Evolutionary conservation across 2,797 vertebrate species (phyloP), one percentile per base, ranked within the genome.

Genomic region (Malacoctenus gilli): DNA sequence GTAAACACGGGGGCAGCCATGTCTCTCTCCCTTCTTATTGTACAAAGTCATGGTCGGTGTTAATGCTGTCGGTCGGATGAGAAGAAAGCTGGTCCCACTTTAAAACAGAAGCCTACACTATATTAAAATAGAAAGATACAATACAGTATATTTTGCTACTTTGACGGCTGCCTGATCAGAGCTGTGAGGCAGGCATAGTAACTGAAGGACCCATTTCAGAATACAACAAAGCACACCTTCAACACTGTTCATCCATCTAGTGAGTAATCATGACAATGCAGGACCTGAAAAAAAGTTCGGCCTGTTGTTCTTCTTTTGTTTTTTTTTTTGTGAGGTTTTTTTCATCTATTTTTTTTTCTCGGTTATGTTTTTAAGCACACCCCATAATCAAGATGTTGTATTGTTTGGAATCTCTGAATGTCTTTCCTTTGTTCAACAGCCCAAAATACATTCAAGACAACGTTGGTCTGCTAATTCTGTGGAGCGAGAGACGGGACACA

Each of bases 381-480:
- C 70, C 66, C 80, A 80, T 82, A 68, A 82, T 85, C 59, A 51
- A 64, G 81, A 80, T 74, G 6, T 68, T 76, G 60, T 84, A 77
- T 83, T 78, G 74, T 79, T 79, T 80, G 63, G 74, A 85, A 82
- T 84, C 71, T 84, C 71, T 84, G 76, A 71, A 81, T 66, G 70
- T 82, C 59, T 80, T 75, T 80, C 64, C 75, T 85, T 81, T 84
- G 68, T 80, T 85, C 41, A 50, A 77, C 75, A 76, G 73, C 76
- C 87, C 74, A 79, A 82, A 81, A 83, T 88, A 85, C 87, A 93
- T 93, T 90, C 90, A 90, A 91, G 90, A 91, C 89, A 93, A 93
- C 92, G 92, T 90, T 90, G 84, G 82, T 83, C 88, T 93, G 92
- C 91, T 94, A 93, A 95, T 82, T 72, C 58, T 78, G 75, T 69